Conservation (phyloP, 2,113 vertebrate genomes). For the Eurystomus gularis region DNA sequence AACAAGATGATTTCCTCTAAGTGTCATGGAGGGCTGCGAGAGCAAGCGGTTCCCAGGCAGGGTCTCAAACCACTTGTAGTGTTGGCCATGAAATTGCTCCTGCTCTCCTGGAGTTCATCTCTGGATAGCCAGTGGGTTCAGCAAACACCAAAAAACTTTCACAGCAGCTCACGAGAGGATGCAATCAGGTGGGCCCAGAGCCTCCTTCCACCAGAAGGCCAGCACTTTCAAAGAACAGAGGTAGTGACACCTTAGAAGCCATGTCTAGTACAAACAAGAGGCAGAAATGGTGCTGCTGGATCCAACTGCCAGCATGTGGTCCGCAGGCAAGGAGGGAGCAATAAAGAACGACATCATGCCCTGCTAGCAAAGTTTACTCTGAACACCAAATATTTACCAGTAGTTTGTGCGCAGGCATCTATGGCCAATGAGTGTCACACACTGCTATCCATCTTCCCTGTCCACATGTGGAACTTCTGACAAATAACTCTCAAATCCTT, state of each 20-base stretch:
- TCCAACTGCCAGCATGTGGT: fast-evolving
- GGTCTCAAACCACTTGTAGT: not conserved
- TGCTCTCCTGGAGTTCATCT: not conserved
- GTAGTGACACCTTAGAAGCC: not conserved
- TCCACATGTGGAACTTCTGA: not conserved
- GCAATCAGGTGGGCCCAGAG: not conserved
- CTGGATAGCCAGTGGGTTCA: not conserved
- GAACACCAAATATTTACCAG: not conserved
- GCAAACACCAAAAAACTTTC: not conserved
- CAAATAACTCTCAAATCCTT: not conserved
- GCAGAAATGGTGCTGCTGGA: not conserved
- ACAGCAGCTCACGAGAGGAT: not conserved
- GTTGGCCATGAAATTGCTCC: not conserved
- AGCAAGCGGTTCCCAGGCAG: not conserved
- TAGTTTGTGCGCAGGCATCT: not conserved
- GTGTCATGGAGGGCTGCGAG: not conserved
- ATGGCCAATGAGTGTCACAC: not conserved
- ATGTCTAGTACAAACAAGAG: not conserved
- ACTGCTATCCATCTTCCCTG: not conserved
- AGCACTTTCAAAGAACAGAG: not conserved
- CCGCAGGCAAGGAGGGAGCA: not conserved
- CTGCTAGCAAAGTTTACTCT: not conserved
- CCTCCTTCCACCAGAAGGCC: not conserved
- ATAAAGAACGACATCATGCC: not conserved
- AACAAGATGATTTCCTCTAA: not conserved